Percentiles rank a stretch among this genome's conserved stretches.
Conservation (phyloP, 1,140 invertebrate genomes). For the Dreissena polymorpha region DNA sequence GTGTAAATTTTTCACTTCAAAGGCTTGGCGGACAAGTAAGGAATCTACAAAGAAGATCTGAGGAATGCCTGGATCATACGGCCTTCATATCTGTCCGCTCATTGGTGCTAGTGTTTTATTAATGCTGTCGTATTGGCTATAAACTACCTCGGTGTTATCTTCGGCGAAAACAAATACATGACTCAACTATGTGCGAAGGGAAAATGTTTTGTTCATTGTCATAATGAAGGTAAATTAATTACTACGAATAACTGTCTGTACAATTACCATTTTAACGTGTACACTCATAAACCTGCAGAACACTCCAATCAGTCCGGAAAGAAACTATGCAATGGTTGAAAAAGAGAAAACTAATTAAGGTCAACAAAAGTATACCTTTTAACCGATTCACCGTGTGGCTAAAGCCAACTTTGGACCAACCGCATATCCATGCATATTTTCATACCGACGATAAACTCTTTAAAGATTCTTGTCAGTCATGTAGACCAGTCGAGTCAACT, state of each 20-base stretch:
- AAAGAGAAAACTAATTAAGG: neutral
- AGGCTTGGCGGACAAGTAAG: constrained; percentile 19
- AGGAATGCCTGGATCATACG: constrained; percentile 50
- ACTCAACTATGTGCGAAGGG: neutral
- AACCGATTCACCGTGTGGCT: too few relatives aligned
- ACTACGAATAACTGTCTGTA: neutral
- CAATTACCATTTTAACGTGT: neutral
- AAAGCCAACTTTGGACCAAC: too few relatives aligned
- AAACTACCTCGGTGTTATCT: constrained; percentile 30
- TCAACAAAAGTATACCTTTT: too few relatives aligned
- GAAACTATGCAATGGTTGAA: neutral
- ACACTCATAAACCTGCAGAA: too few relatives aligned
- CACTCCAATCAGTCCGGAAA: neutral
- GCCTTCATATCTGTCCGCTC: constrained; percentile 28
- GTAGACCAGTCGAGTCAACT: too few relatives aligned
- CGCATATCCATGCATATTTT: too few relatives aligned
- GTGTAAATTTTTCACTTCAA: constrained; percentile 56
- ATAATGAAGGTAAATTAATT: too few relatives aligned
- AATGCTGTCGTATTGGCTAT: constrained; percentile 47
- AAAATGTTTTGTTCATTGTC: neutral
- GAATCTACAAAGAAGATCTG: constrained; percentile 43
- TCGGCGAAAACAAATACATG: constrained; percentile 4
- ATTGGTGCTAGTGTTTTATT: constrained; percentile 39
- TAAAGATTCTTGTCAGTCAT: too few relatives aligned
- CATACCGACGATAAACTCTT: too few relatives aligned